Evolutionary conservation across 2,888 invertebrate genomes (phyloP).

Genomic region (Serrognathus titanus): DNA sequence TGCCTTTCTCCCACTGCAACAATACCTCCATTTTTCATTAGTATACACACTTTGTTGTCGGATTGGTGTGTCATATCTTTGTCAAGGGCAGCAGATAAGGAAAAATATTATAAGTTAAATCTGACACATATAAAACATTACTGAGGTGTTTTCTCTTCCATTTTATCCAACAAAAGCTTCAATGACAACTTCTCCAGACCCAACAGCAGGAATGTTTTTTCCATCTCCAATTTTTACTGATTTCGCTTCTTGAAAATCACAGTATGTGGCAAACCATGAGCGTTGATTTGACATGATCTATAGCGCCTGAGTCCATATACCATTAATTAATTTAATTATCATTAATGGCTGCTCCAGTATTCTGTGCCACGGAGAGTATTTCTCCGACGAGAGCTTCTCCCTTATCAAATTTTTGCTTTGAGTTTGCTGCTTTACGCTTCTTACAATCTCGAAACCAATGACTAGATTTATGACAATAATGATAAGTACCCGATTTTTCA

Average conservation of each 20-base stretch:
- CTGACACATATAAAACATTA: conserved; percentile 4
- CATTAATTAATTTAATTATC: too few relatives aligned
- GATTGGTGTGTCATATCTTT: neutral
- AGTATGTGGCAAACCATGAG: neutral
- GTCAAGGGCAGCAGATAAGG: neutral
- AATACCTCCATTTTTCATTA: neutral
- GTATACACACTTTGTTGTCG: neutral
- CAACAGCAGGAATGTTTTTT: neutral
- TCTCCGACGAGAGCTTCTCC: neutral
- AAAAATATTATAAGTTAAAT: conserved; percentile 2
- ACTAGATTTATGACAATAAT: too few relatives aligned
- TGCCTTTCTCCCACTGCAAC: neutral
- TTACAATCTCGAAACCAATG: too few relatives aligned
- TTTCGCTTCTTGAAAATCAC: neutral
- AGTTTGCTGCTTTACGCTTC: neutral
- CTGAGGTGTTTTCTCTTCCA: neutral
- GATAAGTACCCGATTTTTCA: too few relatives aligned
- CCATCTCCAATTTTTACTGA: neutral
- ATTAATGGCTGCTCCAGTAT: neutral
- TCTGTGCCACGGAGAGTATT: neutral
- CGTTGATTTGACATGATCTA: neutral
- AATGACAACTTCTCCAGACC: neutral
- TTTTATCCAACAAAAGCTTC: neutral
- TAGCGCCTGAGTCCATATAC: neutral
- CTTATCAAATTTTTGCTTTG: neutral